A percentile compares a stretch with the other conserved stretches of the same genome.
Conservation (phyloP, 2,797 vertebrate genomes). For the Oreochromis grahami region DNA sequence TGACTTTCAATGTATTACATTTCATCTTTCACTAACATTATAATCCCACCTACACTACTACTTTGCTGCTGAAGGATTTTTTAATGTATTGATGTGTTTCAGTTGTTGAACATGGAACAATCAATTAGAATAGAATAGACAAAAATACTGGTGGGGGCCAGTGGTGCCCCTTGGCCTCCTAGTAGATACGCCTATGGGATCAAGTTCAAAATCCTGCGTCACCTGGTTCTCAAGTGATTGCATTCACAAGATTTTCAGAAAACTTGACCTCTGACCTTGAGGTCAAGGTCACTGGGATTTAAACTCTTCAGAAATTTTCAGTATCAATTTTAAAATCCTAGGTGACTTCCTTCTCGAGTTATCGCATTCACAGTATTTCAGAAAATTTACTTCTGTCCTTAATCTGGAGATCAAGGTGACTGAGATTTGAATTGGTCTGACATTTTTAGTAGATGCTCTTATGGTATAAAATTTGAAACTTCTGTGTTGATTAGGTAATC, state of each 20-base stretch:
- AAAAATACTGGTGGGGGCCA: neutral
- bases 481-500: neutral
- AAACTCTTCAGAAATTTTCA: neutral
- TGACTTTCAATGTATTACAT: neutral
- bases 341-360: neutral
- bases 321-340: neutral
- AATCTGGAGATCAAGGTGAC: neutral
- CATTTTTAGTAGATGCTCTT: neutral
- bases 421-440: neutral
- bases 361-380: neutral
- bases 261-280: neutral
- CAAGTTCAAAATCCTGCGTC: neutral
- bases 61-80: neutral
- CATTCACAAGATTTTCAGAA: neutral
- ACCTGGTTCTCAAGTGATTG: neutral
- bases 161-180: neutral
- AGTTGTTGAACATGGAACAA: neutral
- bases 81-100: neutral
- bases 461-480: neutral
- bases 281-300: neutral
- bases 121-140: neutral
- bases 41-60: neutral
- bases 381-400: neutral
- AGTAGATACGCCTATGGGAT: neutral
- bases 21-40: neutral